Base-by-base conservation (phyloP, 2,888 invertebrate genomes). In the Monochamus alternatus region DNA sequence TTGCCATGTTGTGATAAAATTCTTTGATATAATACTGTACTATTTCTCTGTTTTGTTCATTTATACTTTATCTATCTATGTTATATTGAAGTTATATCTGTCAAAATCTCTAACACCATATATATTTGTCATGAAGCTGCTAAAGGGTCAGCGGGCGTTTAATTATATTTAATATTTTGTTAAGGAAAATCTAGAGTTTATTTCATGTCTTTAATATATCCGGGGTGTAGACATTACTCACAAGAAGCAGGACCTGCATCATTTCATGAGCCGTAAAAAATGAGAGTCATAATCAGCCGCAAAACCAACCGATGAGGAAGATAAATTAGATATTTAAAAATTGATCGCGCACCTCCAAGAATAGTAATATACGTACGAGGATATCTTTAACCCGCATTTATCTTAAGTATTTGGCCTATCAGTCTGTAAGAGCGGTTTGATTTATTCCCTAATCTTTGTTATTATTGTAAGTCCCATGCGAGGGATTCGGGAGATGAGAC, bases 371-470 rank as follows among this genome's bases (percentile, higher is more conserved):
- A 60, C 60, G 65, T 32, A 14, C 44, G 70, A 38, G 68, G 12
- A 72, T 51, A 73, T 76, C 78, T 73, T 44, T 73, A 70, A 58
- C 70, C 32, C 70, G 72, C 73, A 75, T 78, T 70, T 70, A 64
- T 75, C 76, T 78, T 73, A 76, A 78, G 60, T 75, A 79, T 79
- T 74, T 75, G 66, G 44, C 38, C 69, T 75, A 74, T 79, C 79
- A 79, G 77, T 79, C 75, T 74, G 68, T 73, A 64, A 60, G 66
- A 38, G 75, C 68, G 72, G 71, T 80, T 81, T 85, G 85, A 85
- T 85, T 85, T 85, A 85, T 85, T 81, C 82, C 82, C 81, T 81
- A 82, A 84, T 84, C 80, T 81, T 78, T 78, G 80, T 82, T 83
- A 83, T 84, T 84, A 82, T 83, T 74, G 71, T 78, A 75, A 80